Evolutionary conservation across 1,140 invertebrate species (phyloP).

Genomic region (Drosophila athabasca): DNA sequence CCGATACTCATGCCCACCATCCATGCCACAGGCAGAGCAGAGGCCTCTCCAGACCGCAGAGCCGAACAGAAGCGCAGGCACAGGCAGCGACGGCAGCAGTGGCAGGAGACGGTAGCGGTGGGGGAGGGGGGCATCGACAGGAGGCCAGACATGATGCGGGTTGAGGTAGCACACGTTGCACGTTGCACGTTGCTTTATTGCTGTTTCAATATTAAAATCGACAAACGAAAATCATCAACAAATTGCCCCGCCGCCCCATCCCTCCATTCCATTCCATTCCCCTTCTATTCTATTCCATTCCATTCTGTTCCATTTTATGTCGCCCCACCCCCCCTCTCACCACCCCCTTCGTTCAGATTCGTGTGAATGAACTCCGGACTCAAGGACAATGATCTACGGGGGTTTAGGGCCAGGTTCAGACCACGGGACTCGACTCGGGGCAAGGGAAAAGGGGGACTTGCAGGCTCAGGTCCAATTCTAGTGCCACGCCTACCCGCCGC

Average conservation of each 20-base stretch:
- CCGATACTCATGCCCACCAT: conserved; percentile 30
- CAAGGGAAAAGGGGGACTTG: no score
- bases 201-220: conserved; percentile 69
- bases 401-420: conserved; percentile 30
- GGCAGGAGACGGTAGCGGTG: no score
- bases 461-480: conserved; percentile 21
- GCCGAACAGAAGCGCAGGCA: neutral
- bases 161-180: conserved; percentile 32
- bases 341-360: neutral
- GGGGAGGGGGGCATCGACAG: no score
- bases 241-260: conserved; percentile 14
- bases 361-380: conserved; percentile 74
- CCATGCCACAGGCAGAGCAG: neutral
- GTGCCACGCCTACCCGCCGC: conserved; percentile 39
- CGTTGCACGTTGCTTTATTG: conserved; percentile 29
- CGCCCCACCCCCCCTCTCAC: neutral
- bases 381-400: conserved; percentile 81
- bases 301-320: conserved; percentile 2
- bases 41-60: conserved; percentile 5
- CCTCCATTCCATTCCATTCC: neutral
- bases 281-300: neutral
- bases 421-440: conserved; percentile 7
- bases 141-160: conserved; percentile 5
- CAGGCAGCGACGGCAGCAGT: no score
- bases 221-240: conserved; percentile 62